Conservation (phyloP, 2,797 vertebrate genomes). For the Morus bassanus region DNA sequence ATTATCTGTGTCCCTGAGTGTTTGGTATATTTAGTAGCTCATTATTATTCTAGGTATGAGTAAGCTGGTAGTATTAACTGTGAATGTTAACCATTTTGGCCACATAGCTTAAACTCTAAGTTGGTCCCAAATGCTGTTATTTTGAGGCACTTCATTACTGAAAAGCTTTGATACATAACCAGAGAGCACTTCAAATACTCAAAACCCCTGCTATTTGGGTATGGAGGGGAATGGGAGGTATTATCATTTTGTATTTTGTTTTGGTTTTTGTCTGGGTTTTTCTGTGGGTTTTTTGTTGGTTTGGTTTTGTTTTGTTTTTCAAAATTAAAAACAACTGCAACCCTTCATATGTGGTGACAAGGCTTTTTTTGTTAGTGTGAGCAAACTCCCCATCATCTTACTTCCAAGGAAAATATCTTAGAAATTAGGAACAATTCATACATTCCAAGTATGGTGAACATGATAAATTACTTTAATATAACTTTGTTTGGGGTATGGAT, state of each 20-base stretch:
- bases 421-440: not conserved
- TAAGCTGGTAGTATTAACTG: slow-evolving; percentile 37
- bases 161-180: not conserved
- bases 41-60: slow-evolving; percentile 42
- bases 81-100: slow-evolving; percentile 22
- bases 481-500: not conserved
- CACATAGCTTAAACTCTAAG: not conserved
- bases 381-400: not conserved
- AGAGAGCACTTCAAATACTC: not conserved
- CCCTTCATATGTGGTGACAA: not conserved
- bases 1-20: slow-evolving; percentile 48
- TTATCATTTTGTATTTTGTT: not conserved
- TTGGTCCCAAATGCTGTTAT: not conserved
- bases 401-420: not conserved
- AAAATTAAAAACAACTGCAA: not conserved
- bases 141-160: not conserved
- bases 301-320: not conserved
- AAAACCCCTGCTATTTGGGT: not conserved
- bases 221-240: not conserved
- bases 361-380: not conserved
- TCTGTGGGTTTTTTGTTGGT: not conserved
- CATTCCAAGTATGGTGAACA: not conserved
- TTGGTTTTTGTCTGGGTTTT: not conserved
- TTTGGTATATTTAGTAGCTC: slow-evolving; percentile 59
- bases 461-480: not conserved